These are phyloP conservation scores for Eubucco bourcierii DNA, from an alignment of 2,113 vertebrate species.

Conservation along the genomic window DNA sequence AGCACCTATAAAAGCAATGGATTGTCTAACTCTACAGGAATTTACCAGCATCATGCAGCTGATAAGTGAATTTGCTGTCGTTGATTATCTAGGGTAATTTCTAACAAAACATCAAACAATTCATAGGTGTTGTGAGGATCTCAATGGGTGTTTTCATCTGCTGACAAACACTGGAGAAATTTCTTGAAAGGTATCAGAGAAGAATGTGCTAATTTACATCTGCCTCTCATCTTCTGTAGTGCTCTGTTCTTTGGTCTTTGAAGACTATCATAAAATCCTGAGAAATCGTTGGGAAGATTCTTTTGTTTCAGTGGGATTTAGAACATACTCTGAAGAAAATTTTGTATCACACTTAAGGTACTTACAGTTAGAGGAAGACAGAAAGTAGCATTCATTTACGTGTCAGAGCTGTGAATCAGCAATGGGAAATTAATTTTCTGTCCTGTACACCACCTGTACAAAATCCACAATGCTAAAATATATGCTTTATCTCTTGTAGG, in stretches of 20 bases:
- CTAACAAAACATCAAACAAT: conserved; percentile 34
- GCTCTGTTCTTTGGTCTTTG: conserved; percentile 4
- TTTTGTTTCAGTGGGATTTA: neutral
- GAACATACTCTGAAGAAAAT: neutral
- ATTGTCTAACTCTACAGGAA: conserved; percentile 43
- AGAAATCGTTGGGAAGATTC: neutral
- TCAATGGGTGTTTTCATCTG: neutral
- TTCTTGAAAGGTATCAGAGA: neutral
- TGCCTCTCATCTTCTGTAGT: neutral
- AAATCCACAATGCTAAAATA: neutral
- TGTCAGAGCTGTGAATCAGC: neutral
- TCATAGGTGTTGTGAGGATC: neutral
- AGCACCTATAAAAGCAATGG: conserved; percentile 49
- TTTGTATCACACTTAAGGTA: neutral
- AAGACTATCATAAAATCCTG: neutral
- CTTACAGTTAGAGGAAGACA: neutral
- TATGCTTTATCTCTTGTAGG: neutral
- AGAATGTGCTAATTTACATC: neutral
- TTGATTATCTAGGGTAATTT: conserved; percentile 20
- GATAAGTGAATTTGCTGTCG: conserved; percentile 40
- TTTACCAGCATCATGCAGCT: conserved; percentile 24
- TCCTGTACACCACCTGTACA: no score
- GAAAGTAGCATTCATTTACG: neutral
- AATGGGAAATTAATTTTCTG: neutral
- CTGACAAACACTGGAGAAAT: neutral